Conservation (phyloP, 2,113 vertebrate genomes). For the Oreocharis arfaki region DNA sequence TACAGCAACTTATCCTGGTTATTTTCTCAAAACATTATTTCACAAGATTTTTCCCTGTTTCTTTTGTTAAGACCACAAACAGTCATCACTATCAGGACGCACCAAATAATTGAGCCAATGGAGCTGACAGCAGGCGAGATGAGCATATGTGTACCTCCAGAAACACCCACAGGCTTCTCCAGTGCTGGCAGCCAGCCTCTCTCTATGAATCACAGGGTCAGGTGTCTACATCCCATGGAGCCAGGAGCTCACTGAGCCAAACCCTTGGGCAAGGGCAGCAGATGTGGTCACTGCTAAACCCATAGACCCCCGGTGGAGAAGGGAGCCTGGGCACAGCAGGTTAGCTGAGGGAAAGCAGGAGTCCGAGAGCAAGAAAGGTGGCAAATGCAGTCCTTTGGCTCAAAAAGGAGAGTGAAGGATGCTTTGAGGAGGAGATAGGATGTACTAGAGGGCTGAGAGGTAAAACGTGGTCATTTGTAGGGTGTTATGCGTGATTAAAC, state of each 20-base stretch:
- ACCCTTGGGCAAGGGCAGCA: neutral
- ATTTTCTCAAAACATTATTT: neutral
- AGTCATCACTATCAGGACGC: accelerated
- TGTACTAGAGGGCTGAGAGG: neutral
- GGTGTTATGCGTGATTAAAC: accelerated
- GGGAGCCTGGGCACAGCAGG: accelerated
- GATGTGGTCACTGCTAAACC: neutral
- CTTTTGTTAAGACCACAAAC: neutral
- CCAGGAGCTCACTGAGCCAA: neutral
- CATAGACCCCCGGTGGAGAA: accelerated
- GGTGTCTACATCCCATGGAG: neutral
- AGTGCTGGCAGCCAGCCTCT: neutral
- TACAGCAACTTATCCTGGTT: neutral
- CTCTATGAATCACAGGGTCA: neutral
- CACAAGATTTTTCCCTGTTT: neutral
- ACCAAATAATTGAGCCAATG: neutral
- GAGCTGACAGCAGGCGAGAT: neutral
- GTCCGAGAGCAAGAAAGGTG: neutral
- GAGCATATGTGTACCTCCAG: neutral
- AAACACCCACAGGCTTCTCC: neutral
- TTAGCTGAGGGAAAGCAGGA: neutral
- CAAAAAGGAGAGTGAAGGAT: neutral
- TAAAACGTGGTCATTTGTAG: neutral
- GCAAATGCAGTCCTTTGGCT: neutral
- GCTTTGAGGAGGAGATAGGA: neutral